Percentiles rank a stretch among this genome's conserved stretches.
phyloP scores from a whole-genome alignment of 2,888 invertebrate species.

The Leptopilina drosophilae region DNA sequence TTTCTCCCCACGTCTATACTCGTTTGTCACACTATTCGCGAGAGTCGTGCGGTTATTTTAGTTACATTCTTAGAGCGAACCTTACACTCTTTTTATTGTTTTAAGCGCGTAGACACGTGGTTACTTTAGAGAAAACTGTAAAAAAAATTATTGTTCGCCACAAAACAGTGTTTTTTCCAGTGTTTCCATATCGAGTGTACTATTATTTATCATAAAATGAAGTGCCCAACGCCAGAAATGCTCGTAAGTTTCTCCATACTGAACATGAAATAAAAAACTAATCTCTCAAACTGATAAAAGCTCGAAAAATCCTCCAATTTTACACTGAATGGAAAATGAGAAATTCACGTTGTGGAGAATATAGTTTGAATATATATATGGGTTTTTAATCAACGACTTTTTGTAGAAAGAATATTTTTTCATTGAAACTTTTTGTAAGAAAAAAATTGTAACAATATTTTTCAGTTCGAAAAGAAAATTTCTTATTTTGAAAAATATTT shows the following conservation, averaged over 20 bases:
- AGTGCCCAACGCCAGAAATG: slow-evolving; percentile 54
- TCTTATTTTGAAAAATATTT: too few species aligned
- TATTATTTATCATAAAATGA: slow-evolving; percentile 49
- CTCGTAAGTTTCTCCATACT: slow-evolving; percentile 55
- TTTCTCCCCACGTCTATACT: slow-evolving; percentile 23
- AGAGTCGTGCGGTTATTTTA: slow-evolving; percentile 28
- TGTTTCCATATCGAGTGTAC: not conserved
- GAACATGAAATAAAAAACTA: too few species aligned
- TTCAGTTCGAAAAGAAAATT: too few species aligned
- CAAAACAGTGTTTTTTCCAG: not conserved
- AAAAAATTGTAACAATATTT: too few species aligned
- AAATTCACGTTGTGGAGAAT: too few species aligned
- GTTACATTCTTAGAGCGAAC: slow-evolving; percentile 27
- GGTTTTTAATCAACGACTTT: too few species aligned
- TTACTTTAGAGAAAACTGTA: slow-evolving; percentile 1
- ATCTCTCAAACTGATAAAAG: too few species aligned
- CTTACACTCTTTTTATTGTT: slow-evolving; percentile 3
- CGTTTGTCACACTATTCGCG: slow-evolving; percentile 20
- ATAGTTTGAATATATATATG: too few species aligned
- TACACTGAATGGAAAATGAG: too few species aligned
- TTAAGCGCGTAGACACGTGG: slow-evolving; percentile 26
- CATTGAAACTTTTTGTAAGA: too few species aligned
- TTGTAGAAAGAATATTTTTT: too few species aligned
- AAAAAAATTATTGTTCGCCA: not conserved
- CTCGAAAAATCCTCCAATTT: too few species aligned